Evolutionary conservation across 2,113 vertebrate genomes (phyloP), one percentile per base, ranked within the genome.

Genomic region (Varanus komodoensis): DNA sequence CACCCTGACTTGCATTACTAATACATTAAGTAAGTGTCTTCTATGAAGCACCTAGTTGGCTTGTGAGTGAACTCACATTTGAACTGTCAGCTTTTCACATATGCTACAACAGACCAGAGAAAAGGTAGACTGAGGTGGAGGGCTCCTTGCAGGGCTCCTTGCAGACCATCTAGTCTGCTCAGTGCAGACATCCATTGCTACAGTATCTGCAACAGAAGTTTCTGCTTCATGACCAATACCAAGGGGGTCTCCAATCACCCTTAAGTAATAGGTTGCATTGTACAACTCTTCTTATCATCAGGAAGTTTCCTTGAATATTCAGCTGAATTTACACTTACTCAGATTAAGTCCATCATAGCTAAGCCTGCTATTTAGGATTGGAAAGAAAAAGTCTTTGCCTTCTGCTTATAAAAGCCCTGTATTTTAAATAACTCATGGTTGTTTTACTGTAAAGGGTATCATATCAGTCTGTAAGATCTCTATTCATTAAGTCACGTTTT

Each of bases 381-480:
- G 6, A 79, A 48, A 50, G 73, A n/a, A 75, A 38, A 34, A 34
- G 17, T 8, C 3, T 21, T 77, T 77, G 6, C 19, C 17, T 21
- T 25, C 38, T 78, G 19, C 34, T 78, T 78, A 23, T 12, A 50
- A 84, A 89, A 3, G 75, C 3, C 61, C 23, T 67, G 68, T 88
- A 87, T 15, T 15, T 50, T 27, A n/a, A 4, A 0, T 1, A 89
- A 4, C 1, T 90, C 25, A 73, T 23, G 8, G 7, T 85, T 89
- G 44, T 27, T 85, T 73, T 71, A 85, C 29, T 86, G 67, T 73
- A 61, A 8, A 25, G 74, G 19, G 32, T 83, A 61, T 84, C 25
- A 84, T 71, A 27, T 78, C 48, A 89, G 48, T 88, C 85, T 15
- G 57, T 87, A 57, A 92, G 91, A 81, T 87, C 32, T 71, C n/a